Conservation (phyloP, 53 echinoderm and acorn worm species). For the Paracentrotus lividus region DNA sequence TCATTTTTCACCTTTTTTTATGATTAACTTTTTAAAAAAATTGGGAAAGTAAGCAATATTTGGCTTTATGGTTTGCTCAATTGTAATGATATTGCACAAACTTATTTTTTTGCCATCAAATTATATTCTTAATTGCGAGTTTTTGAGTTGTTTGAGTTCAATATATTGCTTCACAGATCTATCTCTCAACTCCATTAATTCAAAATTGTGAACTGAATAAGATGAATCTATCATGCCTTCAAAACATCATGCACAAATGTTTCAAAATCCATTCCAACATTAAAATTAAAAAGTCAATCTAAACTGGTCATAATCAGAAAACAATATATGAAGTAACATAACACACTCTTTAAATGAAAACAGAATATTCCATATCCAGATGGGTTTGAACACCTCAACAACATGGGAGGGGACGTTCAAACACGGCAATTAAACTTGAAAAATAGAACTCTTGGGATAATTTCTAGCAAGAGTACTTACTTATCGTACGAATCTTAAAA, state of each 20-base stretch:
- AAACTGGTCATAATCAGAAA: slow-evolving; percentile 15
- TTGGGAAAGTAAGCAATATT: background rate
- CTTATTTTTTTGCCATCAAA: background rate
- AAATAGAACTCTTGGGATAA: slow-evolving; percentile 44
- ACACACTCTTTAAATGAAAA: slow-evolving; percentile 39
- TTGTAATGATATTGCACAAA: no score
- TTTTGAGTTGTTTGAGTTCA: background rate
- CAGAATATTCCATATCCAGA: slow-evolving; percentile 8
- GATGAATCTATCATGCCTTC: slow-evolving; percentile 53
- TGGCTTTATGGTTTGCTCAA: background rate
- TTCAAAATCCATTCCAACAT: slow-evolving; percentile 54
- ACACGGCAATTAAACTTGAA: slow-evolving; percentile 46
- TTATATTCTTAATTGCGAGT: background rate
- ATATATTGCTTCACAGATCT: slow-evolving; percentile 37
- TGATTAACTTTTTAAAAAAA: background rate
- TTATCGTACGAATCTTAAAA: slow-evolving; percentile 37
- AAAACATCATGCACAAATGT: slow-evolving; percentile 57
- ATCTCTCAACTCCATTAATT: slow-evolving; percentile 5
- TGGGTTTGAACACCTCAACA: slow-evolving; percentile 57
- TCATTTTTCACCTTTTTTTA: background rate
- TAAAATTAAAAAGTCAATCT: slow-evolving; percentile 14
- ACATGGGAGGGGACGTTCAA: slow-evolving; percentile 39
- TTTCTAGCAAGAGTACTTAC: slow-evolving; percentile 44
- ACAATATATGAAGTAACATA: background rate
- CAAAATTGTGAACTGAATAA: background rate